Conservation (phyloP, 2,797 vertebrate genomes). For the Tympanoctomys barrerae region DNA sequence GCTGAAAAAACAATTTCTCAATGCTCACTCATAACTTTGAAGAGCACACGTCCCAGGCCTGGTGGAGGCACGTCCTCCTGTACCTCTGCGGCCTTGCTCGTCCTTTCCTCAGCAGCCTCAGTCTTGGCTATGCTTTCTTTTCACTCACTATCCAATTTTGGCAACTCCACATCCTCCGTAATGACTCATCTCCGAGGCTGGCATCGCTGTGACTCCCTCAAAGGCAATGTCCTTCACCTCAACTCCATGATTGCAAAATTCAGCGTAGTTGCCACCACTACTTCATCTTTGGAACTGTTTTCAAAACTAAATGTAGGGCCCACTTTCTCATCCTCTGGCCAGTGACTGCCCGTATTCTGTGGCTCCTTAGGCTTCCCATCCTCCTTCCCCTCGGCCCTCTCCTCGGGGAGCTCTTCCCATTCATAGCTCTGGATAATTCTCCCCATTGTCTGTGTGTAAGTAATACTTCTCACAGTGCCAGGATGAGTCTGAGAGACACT, state of each 20-base stretch:
- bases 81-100: background rate
- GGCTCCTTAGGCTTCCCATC: background rate
- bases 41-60: background rate
- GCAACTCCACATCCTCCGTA: constrained; percentile 66
- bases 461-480: background rate
- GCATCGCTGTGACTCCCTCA: constrained; percentile 73
- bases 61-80: background rate
- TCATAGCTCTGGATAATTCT: background rate
- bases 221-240: constrained; percentile 67
- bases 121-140: constrained; percentile 68
- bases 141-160: constrained; percentile 65
- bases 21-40: background rate
- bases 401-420: background rate
- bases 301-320: constrained; percentile 24
- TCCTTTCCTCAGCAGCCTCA: constrained; percentile 71
- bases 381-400: background rate
- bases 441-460: background rate
- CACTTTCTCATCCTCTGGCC: background rate
- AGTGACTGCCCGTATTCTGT: too few relatives aligned
- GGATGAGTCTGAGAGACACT: background rate
- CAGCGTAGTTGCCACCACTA: background rate
- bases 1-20: background rate
- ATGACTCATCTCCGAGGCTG: constrained; percentile 76
- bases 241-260: background rate
- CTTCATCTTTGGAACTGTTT: constrained; percentile 17